Evolutionary conservation across 2,888 invertebrate genomes (phyloP).

Genomic region (Synanthedon vespiformis): DNA sequence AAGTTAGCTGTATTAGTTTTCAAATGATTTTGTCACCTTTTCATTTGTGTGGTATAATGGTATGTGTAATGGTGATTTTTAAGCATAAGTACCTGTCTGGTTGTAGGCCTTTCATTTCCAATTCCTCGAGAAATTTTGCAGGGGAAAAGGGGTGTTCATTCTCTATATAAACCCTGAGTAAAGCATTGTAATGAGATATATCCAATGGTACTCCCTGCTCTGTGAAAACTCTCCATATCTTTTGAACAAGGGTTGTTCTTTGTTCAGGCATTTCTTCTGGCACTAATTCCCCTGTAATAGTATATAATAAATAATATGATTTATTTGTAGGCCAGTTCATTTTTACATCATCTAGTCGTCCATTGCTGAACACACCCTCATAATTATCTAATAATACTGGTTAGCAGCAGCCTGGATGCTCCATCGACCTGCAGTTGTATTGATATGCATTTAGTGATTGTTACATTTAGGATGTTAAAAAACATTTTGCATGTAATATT

Average conservation of each 20-base stretch:
- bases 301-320: too few relatives aligned
- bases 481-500: too few relatives aligned
- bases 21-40: too few relatives aligned
- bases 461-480: too few relatives aligned
- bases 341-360: too few relatives aligned
- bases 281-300: constrained; percentile 72
- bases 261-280: constrained; percentile 82
- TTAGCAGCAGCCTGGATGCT: too few relatives aligned
- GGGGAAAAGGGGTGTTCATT: constrained; percentile 89
- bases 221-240: constrained; percentile 84
- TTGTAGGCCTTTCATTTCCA: constrained; percentile 81
- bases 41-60: too few relatives aligned
- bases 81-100: constrained; percentile 82
- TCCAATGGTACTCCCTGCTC: constrained; percentile 83
- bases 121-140: constrained; percentile 78
- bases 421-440: too few relatives aligned
- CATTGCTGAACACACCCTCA: neutral
- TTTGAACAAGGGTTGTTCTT: constrained; percentile 80
- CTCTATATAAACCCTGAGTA: constrained; percentile 86
- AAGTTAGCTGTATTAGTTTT: too few relatives aligned
- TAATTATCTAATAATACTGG: neutral
- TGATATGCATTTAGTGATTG: too few relatives aligned
- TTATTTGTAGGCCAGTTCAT: neutral
- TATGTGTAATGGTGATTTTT: too few relatives aligned
- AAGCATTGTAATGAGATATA: constrained; percentile 89